Percentiles rank a stretch among this genome's conserved stretches.
Evolutionary conservation across 1,140 invertebrate species (phyloP).

Genomic region (Zaprionus capensis): DNA sequence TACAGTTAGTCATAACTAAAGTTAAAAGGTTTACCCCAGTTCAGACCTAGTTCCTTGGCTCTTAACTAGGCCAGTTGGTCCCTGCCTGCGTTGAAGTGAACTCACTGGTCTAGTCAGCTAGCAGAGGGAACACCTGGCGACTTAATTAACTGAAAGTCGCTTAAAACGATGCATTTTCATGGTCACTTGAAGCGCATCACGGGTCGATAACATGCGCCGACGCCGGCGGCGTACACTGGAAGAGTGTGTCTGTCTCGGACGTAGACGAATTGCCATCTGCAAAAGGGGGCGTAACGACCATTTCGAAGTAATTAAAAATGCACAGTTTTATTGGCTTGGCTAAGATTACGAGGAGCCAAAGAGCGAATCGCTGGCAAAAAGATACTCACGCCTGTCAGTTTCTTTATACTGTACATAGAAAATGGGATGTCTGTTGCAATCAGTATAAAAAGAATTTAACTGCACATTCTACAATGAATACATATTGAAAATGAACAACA

Average conservation of each 20-base stretch:
- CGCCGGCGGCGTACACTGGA: slow-evolving; percentile 23
- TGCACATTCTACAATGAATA: neutral
- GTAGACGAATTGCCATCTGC: slow-evolving; percentile 69
- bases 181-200: slow-evolving; percentile 59
- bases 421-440: slow-evolving; percentile 21
- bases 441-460: slow-evolving; percentile 26
- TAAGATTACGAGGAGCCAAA: neutral
- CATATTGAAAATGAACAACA: neutral
- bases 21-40: neutral
- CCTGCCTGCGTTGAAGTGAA: neutral
- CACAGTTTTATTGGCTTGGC: slow-evolving; percentile 37
- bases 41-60: neutral
- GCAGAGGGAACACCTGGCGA: slow-evolving; percentile 51
- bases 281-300: slow-evolving; percentile 58
- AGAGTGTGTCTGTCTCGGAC: slow-evolving; percentile 43
- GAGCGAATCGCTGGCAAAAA: neutral
- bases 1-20: neutral
- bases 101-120: neutral
- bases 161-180: slow-evolving; percentile 65
- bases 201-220: slow-evolving; percentile 42
- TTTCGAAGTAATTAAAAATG: slow-evolving; percentile 62
- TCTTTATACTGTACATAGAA: slow-evolving; percentile 16
- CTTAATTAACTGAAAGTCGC: slow-evolving; percentile 71
- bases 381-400: slow-evolving; percentile 18
- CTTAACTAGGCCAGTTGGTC: slow-evolving; percentile 37